phyloP scores from a whole-genome alignment of 2,797 vertebrate genomes.

The Mormyrus proboscirostris region DNA sequence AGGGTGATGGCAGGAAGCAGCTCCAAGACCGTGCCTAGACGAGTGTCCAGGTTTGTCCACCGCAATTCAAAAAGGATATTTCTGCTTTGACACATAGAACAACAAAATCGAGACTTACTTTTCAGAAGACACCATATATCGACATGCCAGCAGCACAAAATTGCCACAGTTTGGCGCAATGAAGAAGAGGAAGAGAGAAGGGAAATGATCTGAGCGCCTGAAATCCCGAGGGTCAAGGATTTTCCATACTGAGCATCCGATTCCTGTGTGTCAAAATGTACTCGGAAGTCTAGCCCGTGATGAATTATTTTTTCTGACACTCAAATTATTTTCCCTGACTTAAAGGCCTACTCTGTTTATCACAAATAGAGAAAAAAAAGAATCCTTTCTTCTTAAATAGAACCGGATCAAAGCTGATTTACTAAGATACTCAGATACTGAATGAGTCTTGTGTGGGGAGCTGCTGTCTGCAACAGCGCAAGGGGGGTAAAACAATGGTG shows the following conservation, averaged over 20 bases:
- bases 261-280: neutral
- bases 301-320: neutral
- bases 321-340: neutral
- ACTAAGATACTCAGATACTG: neutral
- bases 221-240: neutral
- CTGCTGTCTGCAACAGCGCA: neutral
- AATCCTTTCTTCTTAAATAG: neutral
- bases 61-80: neutral
- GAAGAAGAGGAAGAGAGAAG: neutral
- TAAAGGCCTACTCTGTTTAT: neutral
- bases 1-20: neutral
- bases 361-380: neutral
- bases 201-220: neutral
- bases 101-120: neutral
- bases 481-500: neutral
- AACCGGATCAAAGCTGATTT: neutral
- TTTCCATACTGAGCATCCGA: neutral
- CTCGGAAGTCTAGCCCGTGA: neutral
- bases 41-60: neutral
- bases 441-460: neutral
- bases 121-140: neutral
- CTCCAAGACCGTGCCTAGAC: neutral
- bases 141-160: neutral
- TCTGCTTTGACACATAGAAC: neutral
- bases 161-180: neutral